Evolutionary conservation across 2,888 invertebrate species (phyloP).

Genomic region (Caenorhabditis sp.): DNA sequence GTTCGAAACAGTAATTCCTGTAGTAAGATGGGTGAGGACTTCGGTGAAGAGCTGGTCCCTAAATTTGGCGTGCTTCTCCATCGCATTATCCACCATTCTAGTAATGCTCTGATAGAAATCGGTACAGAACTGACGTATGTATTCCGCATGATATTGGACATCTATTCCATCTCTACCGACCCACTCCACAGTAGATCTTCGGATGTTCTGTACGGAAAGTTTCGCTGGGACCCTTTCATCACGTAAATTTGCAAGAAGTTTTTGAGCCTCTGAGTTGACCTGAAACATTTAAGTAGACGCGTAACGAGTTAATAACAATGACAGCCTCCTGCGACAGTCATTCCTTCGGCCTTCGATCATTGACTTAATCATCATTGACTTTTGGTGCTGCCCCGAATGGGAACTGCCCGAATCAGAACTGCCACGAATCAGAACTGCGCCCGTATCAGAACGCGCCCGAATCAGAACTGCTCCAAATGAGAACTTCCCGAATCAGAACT

Average conservation of each 20-base stretch:
- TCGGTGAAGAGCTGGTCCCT: slow-evolving; percentile 67
- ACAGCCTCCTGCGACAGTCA: too few species aligned
- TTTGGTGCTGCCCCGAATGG: too few species aligned
- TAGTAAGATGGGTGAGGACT: slow-evolving; percentile 62
- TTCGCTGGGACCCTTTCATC: slow-evolving; percentile 91
- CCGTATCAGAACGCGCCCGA: too few species aligned
- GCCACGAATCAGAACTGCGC: too few species aligned
- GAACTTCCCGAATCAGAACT: too few species aligned
- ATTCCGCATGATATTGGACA: slow-evolving; percentile 87
- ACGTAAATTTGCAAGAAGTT: slow-evolving; percentile 88
- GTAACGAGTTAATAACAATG: too few species aligned
- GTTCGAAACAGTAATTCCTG: slow-evolving; percentile 57
- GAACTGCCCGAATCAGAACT: too few species aligned
- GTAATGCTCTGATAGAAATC: slow-evolving; percentile 75
- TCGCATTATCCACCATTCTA: slow-evolving; percentile 72
- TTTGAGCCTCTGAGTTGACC: slow-evolving; percentile 93
- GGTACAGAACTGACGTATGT: slow-evolving; percentile 72
- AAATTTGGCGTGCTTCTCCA: slow-evolving; percentile 72
- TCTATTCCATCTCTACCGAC: slow-evolving; percentile 94
- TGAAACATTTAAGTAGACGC: slow-evolving; percentile 83
- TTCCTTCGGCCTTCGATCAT: too few species aligned
- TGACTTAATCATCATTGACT: too few species aligned
- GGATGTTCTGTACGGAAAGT: slow-evolving; percentile 90
- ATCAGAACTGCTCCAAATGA: too few species aligned
- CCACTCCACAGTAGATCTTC: slow-evolving; percentile 96